phyloP scores from a whole-genome alignment of 2,888 invertebrate genomes.

The Micropterix aruncella region DNA sequence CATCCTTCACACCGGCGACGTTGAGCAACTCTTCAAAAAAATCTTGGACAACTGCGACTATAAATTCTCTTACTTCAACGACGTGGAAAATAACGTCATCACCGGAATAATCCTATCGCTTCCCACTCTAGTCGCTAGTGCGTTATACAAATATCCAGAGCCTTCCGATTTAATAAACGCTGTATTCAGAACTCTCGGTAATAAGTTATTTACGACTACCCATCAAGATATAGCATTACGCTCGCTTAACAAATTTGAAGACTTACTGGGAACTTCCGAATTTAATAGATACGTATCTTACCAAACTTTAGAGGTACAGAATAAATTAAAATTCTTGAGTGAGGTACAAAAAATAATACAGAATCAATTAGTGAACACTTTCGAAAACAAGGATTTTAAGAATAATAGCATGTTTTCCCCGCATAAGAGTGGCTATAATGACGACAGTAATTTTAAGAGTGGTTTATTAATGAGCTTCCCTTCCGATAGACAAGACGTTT shows the following conservation, averaged over 20 bases:
- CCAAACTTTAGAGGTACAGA: constrained; percentile 32
- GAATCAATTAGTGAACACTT: constrained; percentile 27
- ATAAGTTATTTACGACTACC: constrained; percentile 35
- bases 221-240: constrained; percentile 58
- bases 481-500: constrained; percentile 18
- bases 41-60: constrained; percentile 53
- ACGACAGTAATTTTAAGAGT: constrained; percentile 20
- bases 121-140: constrained; percentile 45
- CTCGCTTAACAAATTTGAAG: constrained; percentile 54
- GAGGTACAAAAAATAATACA: constrained; percentile 30
- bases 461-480: constrained; percentile 16
- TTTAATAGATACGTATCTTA: constrained; percentile 43
- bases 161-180: constrained; percentile 33
- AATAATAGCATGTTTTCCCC: not conserved
- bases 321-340: constrained; percentile 31
- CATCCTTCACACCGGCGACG: constrained; percentile 49
- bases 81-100: constrained; percentile 40
- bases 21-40: constrained; percentile 50
- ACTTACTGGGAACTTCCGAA: constrained; percentile 48
- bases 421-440: not conserved
- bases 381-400: not conserved
- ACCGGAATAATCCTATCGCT: constrained; percentile 51
- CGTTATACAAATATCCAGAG: constrained; percentile 32
- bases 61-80: constrained; percentile 38
- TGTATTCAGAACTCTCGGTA: constrained; percentile 37